These are phyloP conservation scores for Daphoenositta chrysoptera DNA, from an alignment of 2,113 vertebrate genomes.

Conservation along the genomic window DNA sequence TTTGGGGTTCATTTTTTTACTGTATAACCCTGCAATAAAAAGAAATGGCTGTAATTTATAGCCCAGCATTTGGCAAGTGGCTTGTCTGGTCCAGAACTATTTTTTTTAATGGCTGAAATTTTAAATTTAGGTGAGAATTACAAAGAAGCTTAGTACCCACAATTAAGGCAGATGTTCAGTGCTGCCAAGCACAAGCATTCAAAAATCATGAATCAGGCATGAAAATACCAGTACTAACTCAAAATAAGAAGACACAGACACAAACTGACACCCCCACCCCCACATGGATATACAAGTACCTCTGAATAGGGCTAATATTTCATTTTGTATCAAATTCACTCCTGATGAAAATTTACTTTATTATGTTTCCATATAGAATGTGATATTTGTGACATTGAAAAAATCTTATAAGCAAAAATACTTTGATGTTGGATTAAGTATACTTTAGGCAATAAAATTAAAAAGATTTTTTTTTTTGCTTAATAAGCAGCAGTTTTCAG, in stretches of 20 bases:
- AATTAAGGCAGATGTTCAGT: background rate
- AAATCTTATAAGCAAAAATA: background rate
- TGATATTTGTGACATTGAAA: background rate
- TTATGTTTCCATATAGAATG: background rate
- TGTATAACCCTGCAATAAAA: constrained; percentile 30
- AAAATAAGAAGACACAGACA: background rate
- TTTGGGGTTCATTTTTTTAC: constrained; percentile 16
- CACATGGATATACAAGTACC: background rate
- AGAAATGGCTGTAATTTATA: constrained; percentile 47
- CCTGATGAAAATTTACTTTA: background rate
- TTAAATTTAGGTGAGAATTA: constrained; percentile 35
- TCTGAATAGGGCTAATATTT: background rate
- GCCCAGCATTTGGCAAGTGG: background rate
- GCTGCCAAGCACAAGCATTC: background rate
- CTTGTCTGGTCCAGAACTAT: background rate
- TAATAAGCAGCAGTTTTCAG: background rate
- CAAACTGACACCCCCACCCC: background rate
- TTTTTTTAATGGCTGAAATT: constrained; percentile 29
- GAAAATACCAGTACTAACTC: background rate
- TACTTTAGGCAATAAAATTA: background rate
- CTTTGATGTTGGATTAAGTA: background rate
- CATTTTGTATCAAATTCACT: background rate
- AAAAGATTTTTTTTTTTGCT: background rate
- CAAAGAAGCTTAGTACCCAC: constrained; percentile 1
- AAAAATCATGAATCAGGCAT: background rate